These are phyloP conservation scores for Pangasius mekongensis DNA, from an alignment of 2,797 vertebrate species.

Conservation along the genomic window DNA sequence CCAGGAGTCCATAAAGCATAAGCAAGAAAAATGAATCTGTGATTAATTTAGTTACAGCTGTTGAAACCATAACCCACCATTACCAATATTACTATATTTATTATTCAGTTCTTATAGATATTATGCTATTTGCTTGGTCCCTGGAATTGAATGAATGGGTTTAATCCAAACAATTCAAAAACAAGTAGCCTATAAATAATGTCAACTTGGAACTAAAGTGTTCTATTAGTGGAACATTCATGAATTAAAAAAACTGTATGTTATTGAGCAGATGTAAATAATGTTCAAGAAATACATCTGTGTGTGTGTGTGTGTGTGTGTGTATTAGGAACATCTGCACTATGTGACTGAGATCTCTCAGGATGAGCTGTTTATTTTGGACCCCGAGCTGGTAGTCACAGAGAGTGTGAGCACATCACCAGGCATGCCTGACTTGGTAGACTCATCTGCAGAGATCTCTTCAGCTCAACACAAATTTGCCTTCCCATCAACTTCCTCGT, in stretches of 20 bases:
- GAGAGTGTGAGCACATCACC: conserved; percentile 84
- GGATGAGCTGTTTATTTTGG: conserved; percentile 92
- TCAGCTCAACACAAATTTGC: conserved; percentile 79
- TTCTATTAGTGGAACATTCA: background rate
- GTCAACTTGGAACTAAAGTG: background rate
- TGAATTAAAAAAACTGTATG: background rate
- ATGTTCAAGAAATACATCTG: background rate
- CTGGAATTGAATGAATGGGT: background rate
- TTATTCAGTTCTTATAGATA: background rate
- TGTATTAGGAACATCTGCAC: conserved; percentile 84
- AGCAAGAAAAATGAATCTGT: background rate
- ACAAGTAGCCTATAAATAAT: background rate
- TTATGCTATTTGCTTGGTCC: background rate
- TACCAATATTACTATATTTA: background rate
- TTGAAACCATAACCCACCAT: background rate
- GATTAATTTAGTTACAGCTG: background rate
- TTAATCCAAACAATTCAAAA: background rate
- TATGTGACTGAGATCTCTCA: conserved; percentile 92
- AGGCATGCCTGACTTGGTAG: conserved; percentile 84
- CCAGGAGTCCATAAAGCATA: background rate
- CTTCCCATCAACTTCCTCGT: conserved; percentile 64
- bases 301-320: conserved; percentile 1
- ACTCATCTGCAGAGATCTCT: conserved; percentile 69
- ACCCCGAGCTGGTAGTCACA: conserved; percentile 87
- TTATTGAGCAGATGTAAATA: background rate